Evolutionary conservation across 2,797 vertebrate species (phyloP).

Genomic region (Alfaro cultratus): DNA sequence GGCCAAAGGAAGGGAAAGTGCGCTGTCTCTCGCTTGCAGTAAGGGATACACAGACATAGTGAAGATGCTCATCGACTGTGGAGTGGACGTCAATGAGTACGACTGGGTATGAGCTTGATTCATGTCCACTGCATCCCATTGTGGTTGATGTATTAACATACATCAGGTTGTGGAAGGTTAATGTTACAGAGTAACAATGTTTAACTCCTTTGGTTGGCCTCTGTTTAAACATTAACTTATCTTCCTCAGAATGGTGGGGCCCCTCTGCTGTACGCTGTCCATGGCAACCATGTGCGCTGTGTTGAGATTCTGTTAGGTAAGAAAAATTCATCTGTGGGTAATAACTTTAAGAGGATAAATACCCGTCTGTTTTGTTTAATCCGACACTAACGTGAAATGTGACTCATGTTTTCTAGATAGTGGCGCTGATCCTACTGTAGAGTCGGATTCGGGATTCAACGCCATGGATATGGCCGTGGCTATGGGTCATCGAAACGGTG

Average conservation of each 20-base stretch:
- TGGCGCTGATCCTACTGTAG: slow-evolving; percentile 95
- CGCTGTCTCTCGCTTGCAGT: slow-evolving; percentile 94
- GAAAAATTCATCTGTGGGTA: not conserved
- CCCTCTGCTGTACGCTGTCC: slow-evolving; percentile 95
- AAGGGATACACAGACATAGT: slow-evolving; percentile 98
- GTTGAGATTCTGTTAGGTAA: slow-evolving; percentile 96
- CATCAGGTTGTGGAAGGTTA: not conserved
- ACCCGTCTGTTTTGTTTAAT: not conserved
- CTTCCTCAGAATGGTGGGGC: slow-evolving; percentile 94
- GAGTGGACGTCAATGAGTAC: slow-evolving; percentile 97
- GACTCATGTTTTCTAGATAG: slow-evolving; percentile 80
- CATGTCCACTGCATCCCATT: not conserved
- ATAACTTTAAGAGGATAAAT: not conserved
- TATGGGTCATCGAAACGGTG: slow-evolving; percentile 95
- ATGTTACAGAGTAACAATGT: not conserved
- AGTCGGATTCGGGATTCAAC: slow-evolving; percentile 97
- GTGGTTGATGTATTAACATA: not conserved
- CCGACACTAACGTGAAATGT: not conserved
- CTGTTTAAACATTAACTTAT: not conserved
- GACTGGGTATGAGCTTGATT: slow-evolving; percentile 88
- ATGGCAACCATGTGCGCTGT: slow-evolving; percentile 97
- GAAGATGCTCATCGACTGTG: slow-evolving; percentile 97
- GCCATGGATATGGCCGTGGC: slow-evolving; percentile 99
- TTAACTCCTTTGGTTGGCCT: not conserved
- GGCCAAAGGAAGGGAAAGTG: slow-evolving; percentile 96